Base-by-base conservation (phyloP, 1,140 invertebrate genomes). In the Bombus pascuorum region DNA sequence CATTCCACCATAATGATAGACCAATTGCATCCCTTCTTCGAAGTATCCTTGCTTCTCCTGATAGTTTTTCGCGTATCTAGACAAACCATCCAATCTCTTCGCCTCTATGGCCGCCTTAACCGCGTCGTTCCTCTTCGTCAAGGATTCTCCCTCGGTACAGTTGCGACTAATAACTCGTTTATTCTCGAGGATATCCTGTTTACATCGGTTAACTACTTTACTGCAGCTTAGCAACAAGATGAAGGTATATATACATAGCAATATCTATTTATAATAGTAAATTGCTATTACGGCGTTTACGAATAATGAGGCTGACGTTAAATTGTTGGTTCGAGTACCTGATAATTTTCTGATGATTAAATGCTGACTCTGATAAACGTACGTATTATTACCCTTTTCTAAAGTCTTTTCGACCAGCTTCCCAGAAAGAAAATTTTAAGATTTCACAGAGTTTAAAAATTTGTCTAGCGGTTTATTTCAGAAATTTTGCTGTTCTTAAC, bases 41-140 rank as follows among this genome's bases (percentile, higher is more conserved):
- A 93, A 95, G 75, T 93, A 95, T 4, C 95, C 95, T n/a, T 95
- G 88, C 47, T 92, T 88, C 79, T 95, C 95, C 79, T 95, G 92
- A 75, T 93, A 93, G 39, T 92, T 86, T 62, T 85, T 93, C 32
- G 95, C 95, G 88, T 95, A 95, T 65, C 95, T 91, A 2, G 91
- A 81, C n/a, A 95, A 75, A 62, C 94, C 93, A 47, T 93, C 89
- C 66, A 95, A 91, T 65, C 90, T 92, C 42, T 91, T 92, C 0
- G 92, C 86, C 76, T 94, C 91, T 5, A 85, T 68, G 8, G 92
- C 93, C 1, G 91, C 88, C 82, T 92, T 90, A 3, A 91, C 70
- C 10, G 88, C 88, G 59, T 95, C 92, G 86, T 95, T 95, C 28
- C 91, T 93, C 79, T 94, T 94, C 15, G 59, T 87, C 81, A 95